Evolutionary conservation across 2,888 invertebrate genomes (phyloP).

Genomic region (Eupeodes latifasciatus): DNA sequence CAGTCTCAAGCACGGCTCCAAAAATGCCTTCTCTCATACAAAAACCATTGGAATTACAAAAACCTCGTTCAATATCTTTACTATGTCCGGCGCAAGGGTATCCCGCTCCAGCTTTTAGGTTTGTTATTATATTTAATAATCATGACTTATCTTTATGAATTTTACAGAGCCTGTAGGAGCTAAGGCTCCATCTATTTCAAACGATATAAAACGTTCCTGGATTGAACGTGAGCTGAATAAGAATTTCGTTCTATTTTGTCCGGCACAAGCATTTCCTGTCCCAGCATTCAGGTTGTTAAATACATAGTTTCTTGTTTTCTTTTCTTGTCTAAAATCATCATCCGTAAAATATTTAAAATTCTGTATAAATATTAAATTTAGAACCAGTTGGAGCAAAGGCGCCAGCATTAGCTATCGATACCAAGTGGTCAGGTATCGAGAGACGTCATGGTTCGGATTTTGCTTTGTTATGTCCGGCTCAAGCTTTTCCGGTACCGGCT

Average conservation of each 20-base stretch:
- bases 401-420: constrained; percentile 89
- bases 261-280: constrained; percentile 91
- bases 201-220: constrained; percentile 85
- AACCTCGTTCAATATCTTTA: constrained; percentile 82
- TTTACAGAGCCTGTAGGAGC: constrained; percentile 85
- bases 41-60: constrained; percentile 81
- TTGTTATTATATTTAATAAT: constrained; percentile 42
- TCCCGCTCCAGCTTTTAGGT: constrained; percentile 86
- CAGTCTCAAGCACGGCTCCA: constrained; percentile 85
- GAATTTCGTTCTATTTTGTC: constrained; percentile 89
- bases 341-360: constrained; percentile 22
- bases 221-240: constrained; percentile 86
- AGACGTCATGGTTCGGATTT: constrained; percentile 80
- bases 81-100: constrained; percentile 91
- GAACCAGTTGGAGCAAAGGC: constrained; percentile 90
- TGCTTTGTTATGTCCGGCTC: constrained; percentile 89
- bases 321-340: not conserved
- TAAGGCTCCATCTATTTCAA: constrained; percentile 86
- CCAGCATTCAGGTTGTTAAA: constrained; percentile 86
- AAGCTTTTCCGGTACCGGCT: constrained; percentile 90
- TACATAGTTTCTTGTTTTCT: not conserved
- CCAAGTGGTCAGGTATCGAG: constrained; percentile 88
- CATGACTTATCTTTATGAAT: not conserved
- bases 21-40: constrained; percentile 84
- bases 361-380: constrained; percentile 79